These are phyloP conservation scores for Sebastes cheni DNA, from an alignment of 2,797 vertebrate species.

Conservation along the genomic window DNA sequence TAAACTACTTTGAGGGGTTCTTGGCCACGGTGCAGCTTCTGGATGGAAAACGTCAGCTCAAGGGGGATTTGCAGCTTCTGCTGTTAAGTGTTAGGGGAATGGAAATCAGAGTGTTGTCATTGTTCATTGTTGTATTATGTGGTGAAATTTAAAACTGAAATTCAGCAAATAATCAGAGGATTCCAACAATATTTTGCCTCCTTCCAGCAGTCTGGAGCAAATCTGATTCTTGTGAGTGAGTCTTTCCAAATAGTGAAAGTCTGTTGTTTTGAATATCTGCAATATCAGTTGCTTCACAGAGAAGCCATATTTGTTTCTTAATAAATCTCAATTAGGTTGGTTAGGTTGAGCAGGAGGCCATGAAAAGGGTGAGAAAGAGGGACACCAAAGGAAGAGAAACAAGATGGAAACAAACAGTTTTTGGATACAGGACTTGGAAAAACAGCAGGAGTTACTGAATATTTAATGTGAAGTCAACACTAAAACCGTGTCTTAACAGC, in stretches of 20 bases:
- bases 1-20: constrained; percentile 32
- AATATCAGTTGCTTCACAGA: background rate
- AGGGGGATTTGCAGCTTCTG: constrained; percentile 31
- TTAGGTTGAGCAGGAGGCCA: background rate
- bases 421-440: background rate
- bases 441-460: background rate
- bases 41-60: constrained; percentile 31
- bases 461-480: background rate
- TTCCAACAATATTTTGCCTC: background rate
- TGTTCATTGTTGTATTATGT: background rate
- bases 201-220: background rate
- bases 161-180: background rate
- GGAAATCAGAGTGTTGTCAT: constrained; percentile 7
- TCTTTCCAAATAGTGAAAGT: background rate
- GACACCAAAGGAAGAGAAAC: background rate
- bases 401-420: background rate
- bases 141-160: constrained; percentile 3
- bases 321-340: background rate
- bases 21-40: constrained; percentile 26
- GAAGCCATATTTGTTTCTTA: background rate
- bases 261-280: background rate
- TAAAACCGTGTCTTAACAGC: background rate
- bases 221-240: background rate
- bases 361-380: background rate
- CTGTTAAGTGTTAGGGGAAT: constrained; percentile 1